phyloP scores from a whole-genome alignment of 2,113 vertebrate genomes.

The Ginglymostoma cirratum region DNA sequence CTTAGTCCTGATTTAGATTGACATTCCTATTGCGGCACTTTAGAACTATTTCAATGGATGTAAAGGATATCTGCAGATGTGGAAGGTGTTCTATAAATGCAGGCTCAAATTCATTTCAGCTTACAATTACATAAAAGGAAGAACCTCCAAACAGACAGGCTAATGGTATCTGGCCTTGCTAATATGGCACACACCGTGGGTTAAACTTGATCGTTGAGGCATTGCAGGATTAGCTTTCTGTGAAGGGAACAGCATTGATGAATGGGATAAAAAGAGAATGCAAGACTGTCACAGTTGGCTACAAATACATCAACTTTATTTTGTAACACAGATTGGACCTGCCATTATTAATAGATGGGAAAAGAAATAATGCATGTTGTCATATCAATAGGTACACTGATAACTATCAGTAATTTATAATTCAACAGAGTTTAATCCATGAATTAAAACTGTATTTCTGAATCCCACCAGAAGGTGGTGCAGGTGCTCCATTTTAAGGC shows the following conservation, averaged over 20 bases:
- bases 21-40: not conserved
- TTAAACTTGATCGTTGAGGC: not conserved
- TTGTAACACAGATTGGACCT: not conserved
- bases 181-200: not conserved
- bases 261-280: not conserved
- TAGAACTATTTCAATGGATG: not conserved
- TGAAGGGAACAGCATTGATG: not conserved
- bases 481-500: not conserved
- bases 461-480: not conserved
- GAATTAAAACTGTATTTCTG: not conserved
- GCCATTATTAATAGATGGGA: too few species aligned
- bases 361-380: too few species aligned
- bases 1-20: not conserved
- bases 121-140: not conserved
- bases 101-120: not conserved
- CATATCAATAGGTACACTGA: too few species aligned
- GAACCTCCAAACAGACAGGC: not conserved
- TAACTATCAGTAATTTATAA: too few species aligned
- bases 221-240: not conserved
- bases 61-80: not conserved
- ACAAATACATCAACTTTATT: not conserved
- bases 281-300: not conserved
- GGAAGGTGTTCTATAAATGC: not conserved
- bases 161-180: not conserved
- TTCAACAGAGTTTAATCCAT: too few species aligned